phyloP scores from a whole-genome alignment of 2,797 vertebrate species.

The Diglossa cyanea region DNA sequence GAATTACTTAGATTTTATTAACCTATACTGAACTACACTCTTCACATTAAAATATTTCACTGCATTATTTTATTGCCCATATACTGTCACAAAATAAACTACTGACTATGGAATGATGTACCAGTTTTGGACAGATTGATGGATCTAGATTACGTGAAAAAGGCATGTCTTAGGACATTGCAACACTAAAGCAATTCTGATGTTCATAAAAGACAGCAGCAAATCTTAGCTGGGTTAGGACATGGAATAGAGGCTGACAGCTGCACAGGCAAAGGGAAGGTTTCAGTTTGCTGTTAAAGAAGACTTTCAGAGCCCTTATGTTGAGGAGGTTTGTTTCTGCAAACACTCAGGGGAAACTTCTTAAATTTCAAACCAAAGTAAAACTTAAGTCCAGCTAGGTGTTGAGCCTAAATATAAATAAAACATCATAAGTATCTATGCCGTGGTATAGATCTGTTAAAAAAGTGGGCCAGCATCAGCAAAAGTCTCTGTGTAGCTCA shows the following conservation, averaged over 20 bases:
- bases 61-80: conserved; percentile 65
- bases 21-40: conserved; percentile 45
- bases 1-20: conserved; percentile 61
- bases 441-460: not conserved
- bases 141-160: conserved; percentile 58
- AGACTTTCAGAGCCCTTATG: not conserved
- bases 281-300: not conserved
- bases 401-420: not conserved
- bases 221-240: conserved; percentile 9
- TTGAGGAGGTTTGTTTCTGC: not conserved
- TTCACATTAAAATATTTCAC: conserved; percentile 61
- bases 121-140: conserved; percentile 54
- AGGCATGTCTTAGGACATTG: conserved; percentile 23
- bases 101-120: conserved; percentile 43
- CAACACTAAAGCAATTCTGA: conserved; percentile 50
- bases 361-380: not conserved
- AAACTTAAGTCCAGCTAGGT: not conserved
- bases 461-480: not conserved
- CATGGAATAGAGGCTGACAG: not conserved
- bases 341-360: not conserved
- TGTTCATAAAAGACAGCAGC: conserved; percentile 49
- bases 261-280: not conserved
- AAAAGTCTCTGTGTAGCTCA: not conserved
- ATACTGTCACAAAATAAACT: conserved; percentile 65
- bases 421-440: not conserved